Evolutionary conservation across 2,797 vertebrate genomes (phyloP), one percentile per base, ranked within the genome.

Genomic region (Oophaga sylvatica): DNA sequence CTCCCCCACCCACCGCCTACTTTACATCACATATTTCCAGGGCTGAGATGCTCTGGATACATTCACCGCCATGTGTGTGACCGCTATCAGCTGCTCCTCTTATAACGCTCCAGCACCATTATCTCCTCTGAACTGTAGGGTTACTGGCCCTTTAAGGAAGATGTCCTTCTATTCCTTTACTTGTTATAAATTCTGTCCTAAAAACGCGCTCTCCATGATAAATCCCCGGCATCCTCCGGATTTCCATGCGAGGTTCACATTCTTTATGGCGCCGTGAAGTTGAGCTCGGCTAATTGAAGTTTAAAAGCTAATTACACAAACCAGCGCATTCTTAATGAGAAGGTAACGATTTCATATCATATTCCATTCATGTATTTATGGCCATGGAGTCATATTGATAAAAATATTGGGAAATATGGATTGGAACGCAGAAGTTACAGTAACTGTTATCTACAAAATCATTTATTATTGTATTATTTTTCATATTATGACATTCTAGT

Each of bases 251-350:
- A n/a, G 20, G 73, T 76, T 70, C 68, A 57, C 81, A 13, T 83
- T 70, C 67, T 83, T 83, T 83, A 83, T 71, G 67, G 81, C 53
- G 8, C 65, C 15, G 53, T 59, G 67, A 83, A 22, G 81, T 83
- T 71, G 63, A 70, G 67, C 26, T 56, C 53, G 20, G 67, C 67
- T 83, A 71, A 83, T 83, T 53, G 53, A 56, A 59, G 65, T 57
- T 71, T 83, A 83, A 83, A 67, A 3, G 20, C 16, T 83, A 65
- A 35, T 83, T 71, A 83, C 68, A 70, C 81, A 71, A 71, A 56
- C 19, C 11, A 70, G 22, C 26, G 67, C 48, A 3, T 59, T 59
- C 75, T 53, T 77, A 77, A 77, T 77, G 75, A 48, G 75, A 65
- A 81, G 31, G 31, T n/a, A 62, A 81, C 17, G 59, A 65, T 81